A percentile compares a stretch with the other conserved stretches of the same genome.
phyloP scores from a whole-genome alignment of 2,113 vertebrate genomes.

The Microtus richardsoni region DNA sequence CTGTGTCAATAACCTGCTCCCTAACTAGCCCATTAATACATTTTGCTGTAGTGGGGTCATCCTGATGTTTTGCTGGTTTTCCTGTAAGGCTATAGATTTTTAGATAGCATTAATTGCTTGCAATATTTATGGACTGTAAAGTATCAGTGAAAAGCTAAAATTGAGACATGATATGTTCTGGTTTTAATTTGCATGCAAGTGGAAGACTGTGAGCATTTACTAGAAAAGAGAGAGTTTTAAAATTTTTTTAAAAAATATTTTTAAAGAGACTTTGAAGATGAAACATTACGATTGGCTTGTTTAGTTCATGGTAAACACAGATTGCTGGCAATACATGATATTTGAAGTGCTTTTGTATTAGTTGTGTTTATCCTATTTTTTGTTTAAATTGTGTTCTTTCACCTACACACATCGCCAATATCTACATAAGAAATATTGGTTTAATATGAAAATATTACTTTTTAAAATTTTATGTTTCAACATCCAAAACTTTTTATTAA shows the following conservation, averaged over 20 bases:
- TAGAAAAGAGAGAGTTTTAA: neutral
- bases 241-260: neutral
- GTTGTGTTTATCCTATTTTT: neutral
- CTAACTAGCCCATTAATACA: conserved; percentile 54
- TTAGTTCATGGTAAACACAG: neutral
- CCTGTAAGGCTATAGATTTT: conserved; percentile 51
- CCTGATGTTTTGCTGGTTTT: conserved; percentile 34
- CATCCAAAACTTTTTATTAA: conserved; percentile 10
- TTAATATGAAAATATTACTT: conserved; percentile 19
- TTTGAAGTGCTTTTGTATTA: neutral
- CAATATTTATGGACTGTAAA: neutral
- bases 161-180: conserved; percentile 42
- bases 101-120: conserved; percentile 59
- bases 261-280: neutral
- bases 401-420: neutral
- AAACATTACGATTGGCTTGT: neutral
- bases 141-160: conserved; percentile 21
- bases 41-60: conserved; percentile 49
- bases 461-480: neutral
- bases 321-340: neutral
- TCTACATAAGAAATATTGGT: neutral
- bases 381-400: neutral
- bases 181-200: conserved; percentile 20
- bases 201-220: neutral
- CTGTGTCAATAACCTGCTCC: conserved; percentile 56